These are phyloP conservation scores for Eupithecia subumbrata DNA, from an alignment of 2,888 invertebrate genomes.

Conservation along the genomic window DNA sequence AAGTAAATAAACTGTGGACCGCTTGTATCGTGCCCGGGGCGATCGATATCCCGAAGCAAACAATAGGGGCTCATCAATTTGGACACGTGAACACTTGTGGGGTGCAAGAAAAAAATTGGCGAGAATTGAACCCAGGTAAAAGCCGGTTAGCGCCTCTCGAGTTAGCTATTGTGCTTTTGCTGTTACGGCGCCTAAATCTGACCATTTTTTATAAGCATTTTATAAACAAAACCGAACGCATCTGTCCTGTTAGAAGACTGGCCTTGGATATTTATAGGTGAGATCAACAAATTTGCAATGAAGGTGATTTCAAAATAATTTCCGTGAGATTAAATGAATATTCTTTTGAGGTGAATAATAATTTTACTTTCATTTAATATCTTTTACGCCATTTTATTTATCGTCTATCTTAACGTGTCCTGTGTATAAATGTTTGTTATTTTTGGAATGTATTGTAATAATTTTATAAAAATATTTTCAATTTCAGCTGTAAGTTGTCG, in stretches of 20 bases:
- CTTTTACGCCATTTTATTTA: not conserved
- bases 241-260: conserved; percentile 47
- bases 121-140: conserved; percentile 70
- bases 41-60: conserved; percentile 63
- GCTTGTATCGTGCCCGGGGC: conserved; percentile 49
- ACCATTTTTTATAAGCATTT: conserved; percentile 59
- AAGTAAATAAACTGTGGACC: conserved; percentile 47
- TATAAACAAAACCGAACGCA: conserved; percentile 56
- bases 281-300: conserved; percentile 25
- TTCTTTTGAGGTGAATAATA: not conserved
- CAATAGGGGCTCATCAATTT: conserved; percentile 73
- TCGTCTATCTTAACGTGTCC: not conserved
- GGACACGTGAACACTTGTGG: conserved; percentile 53
- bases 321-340: not conserved
- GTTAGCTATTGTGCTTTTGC: conserved; percentile 66
- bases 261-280: conserved; percentile 44
- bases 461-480: not conserved
- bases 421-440: not conserved
- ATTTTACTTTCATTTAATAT: not conserved
- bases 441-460: not conserved
- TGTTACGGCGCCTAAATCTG: conserved; percentile 69
- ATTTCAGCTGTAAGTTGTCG: not conserved
- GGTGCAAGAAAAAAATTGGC: conserved; percentile 63
- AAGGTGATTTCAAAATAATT: conserved; percentile 22
- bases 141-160: conserved; percentile 68